These are phyloP conservation scores for Etia nguti DNA, from an alignment of 2,113 vertebrate genomes.

Conservation along the genomic window DNA sequence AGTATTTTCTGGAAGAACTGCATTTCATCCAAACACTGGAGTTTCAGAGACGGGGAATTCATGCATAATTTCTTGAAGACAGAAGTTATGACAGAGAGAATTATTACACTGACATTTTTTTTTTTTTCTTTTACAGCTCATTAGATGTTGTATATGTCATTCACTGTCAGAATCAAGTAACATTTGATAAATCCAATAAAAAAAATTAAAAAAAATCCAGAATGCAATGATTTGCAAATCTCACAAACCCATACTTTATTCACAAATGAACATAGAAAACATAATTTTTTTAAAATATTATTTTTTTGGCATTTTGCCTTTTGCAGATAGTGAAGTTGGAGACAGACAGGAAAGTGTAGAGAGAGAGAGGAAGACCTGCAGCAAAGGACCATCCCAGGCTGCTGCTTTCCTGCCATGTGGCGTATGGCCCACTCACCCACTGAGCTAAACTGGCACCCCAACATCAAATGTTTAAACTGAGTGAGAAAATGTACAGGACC, in stretches of 20 bases:
- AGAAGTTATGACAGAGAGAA: background rate
- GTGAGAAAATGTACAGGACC: background rate
- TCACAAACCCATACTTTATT: background rate
- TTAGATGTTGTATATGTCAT: background rate
- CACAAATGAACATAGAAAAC: background rate
- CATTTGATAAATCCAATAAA: background rate
- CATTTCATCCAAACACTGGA: background rate
- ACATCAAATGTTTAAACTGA: background rate
- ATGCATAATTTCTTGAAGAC: background rate
- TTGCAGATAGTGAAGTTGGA: background rate
- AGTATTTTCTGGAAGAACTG: background rate
- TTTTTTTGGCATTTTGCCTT: background rate
- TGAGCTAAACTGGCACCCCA: background rate
- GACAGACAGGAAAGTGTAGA: background rate
- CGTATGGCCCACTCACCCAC: background rate
- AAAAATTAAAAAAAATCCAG: background rate
- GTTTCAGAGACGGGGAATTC: background rate
- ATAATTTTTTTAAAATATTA: background rate
- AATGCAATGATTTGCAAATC: background rate
- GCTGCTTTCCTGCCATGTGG: background rate
- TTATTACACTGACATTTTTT: background rate
- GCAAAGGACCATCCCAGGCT: background rate
- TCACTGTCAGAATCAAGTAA: background rate
- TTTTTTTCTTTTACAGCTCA: background rate
- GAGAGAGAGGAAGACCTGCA: background rate